A percentile compares a stretch with the other conserved stretches of the same genome.
phyloP scores from a whole-genome alignment of 2,113 vertebrate species.

The Pituophis catenifer region DNA sequence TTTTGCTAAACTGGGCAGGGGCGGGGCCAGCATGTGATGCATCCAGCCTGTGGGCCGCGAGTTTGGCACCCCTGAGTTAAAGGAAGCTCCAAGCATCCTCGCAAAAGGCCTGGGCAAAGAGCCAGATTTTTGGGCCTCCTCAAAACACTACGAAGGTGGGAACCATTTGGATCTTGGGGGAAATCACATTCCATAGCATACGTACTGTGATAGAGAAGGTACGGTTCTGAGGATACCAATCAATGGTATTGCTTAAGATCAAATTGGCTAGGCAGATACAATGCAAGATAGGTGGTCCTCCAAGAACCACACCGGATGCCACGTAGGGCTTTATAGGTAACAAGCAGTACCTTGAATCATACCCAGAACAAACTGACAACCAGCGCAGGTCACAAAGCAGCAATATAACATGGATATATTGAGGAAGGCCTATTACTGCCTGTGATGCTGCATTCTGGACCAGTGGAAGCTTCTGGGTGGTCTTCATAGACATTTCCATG shows the following conservation, averaged over 20 bases:
- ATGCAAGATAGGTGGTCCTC: background rate
- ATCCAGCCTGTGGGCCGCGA: too few species aligned
- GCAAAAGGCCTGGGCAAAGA: background rate
- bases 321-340: background rate
- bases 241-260: background rate
- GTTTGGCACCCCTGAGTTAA: background rate
- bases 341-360: background rate
- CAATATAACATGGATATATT: background rate
- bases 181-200: background rate
- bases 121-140: background rate
- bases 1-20: too few species aligned
- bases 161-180: background rate
- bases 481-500: background rate
- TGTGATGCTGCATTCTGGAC: background rate
- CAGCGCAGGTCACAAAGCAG: background rate
- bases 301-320: background rate
- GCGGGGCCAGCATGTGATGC: too few species aligned
- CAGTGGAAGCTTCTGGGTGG: background rate
- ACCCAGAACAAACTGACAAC: background rate
- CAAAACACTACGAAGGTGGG: background rate
- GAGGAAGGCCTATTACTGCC: background rate
- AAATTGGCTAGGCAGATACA: background rate
- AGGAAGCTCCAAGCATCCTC: background rate
- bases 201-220: background rate
- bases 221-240: background rate